Evolutionary conservation across 1,140 invertebrate species (phyloP), one percentile per base, ranked within the genome.

Genomic region (Hypothenemus hampei): DNA sequence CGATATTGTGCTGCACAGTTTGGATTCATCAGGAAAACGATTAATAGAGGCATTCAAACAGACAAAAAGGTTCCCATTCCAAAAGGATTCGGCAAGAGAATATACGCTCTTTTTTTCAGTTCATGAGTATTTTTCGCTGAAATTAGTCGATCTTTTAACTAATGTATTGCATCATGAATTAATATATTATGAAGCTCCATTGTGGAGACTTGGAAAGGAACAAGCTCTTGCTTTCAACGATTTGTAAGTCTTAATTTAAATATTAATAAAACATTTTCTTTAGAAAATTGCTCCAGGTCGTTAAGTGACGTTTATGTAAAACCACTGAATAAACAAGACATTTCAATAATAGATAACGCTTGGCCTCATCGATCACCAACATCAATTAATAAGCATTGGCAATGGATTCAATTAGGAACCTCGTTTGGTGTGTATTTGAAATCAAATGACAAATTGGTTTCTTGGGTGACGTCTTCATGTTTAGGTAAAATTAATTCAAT

Each of bases 1-100:
- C 19, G 43, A 45, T 29, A 45, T 45, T 16, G 15, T 45, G 4
- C 3, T 21, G 10, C 43, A 45, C 11, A 45, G 43, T 11, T 16
- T 45, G 16, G 43, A 45, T 18, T n/a, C 24, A 16, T 45, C 43
- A 7, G 43, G 43, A 29, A 45, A 16, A 45, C 13, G 31, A 3
- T 8, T 45, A 3, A 16, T 16, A 15, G 13, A 45, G 3, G 43
- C n/a, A 8, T n/a, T 45, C 3, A 26, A 8, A 7, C 3, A 29
- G 1, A 45, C 11, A 7, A n/a, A 45, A 16, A 29, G 11, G 16
- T 31, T 45, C 3, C 26, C 13, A 1, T 45, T 15, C 18, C 16
- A 7, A 21, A 6, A 3, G 21, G 16, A 45, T 31, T 1, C 22
- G 8, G n/a, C 13, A 5, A 29, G 23, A 16, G 23, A 26, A 3